Base-by-base conservation (phyloP, 2,888 invertebrate genomes). In the Agrenia bidenticulata region DNA sequence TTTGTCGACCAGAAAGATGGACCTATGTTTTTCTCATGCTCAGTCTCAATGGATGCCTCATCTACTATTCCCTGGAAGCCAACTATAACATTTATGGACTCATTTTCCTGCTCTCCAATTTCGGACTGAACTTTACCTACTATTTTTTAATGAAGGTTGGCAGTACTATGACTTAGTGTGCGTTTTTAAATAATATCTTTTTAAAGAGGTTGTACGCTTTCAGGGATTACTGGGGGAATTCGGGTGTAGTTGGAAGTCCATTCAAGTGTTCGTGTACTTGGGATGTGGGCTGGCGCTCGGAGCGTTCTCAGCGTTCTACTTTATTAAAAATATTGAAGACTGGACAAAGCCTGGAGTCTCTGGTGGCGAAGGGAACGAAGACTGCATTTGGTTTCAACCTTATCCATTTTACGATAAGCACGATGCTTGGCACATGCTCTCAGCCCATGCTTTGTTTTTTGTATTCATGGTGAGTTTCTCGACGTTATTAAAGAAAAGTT, bases 81-180 rank as follows among this genome's bases (percentile, higher is more conserved):
- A 45, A 24, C n/a, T 26, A 24, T 26, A 37, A 2, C 17, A 42
- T 45, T 26, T 58, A 58, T 19, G 49, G 39, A 2, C 24, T 58
- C n/a, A 1, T 26, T 2, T 42, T 45, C 49, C n/a, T 58, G 9
- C 24, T 15, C 2, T 11, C 27, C 9, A 58, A 58, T 27, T 58
- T 58, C 23, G 42, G 26, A 9, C 45, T 58, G 13, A 45, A 45
- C 26, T 24, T 58, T 5, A 7, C 13, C 26, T 58, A 45, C 49
- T 58, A 58, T 19, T 45, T 58, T n/a, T 4, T 58, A n/a, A 58
- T 58, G 58, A 58, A 58, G 45, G 58, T 58, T 17, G 23, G 21
- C 5, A 4, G 17, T 49, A 15, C 5, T 11, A 39, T 39, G 39
- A 7, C 39, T n/a, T n/a, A n/a, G n/a, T n/a, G n/a, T n/a, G n/a